Conservation (phyloP, 2,113 vertebrate genomes). For the Myxocyprinus asiaticus region DNA sequence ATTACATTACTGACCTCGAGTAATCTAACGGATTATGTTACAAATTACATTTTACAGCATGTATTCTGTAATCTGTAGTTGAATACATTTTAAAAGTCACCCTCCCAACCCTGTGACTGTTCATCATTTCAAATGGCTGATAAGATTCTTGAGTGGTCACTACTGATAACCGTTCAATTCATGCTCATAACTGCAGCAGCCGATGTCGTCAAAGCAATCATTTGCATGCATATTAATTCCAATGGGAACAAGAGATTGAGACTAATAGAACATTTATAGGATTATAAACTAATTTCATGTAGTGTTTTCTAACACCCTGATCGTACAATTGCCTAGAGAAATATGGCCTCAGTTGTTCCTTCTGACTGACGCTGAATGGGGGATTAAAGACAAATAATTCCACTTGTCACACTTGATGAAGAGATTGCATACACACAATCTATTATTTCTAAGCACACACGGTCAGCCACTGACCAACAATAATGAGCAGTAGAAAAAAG, state of each 20-base stretch:
- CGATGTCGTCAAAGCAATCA: neutral
- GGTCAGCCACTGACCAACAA: neutral
- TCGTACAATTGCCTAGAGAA: slow-evolving; percentile 13
- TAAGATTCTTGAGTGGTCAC: too few relatives aligned
- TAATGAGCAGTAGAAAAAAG: neutral
- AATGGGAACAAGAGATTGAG: slow-evolving; percentile 10
- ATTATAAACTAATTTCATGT: slow-evolving; percentile 29
- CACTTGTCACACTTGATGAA: neutral
- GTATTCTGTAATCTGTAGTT: too few relatives aligned
- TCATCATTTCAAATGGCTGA: too few relatives aligned
- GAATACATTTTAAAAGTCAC: too few relatives aligned
- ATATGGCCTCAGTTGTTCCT: neutral
- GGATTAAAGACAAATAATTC: slow-evolving; percentile 8
- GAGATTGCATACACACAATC: neutral
- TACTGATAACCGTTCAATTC: too few relatives aligned
- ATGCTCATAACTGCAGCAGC: too few relatives aligned
- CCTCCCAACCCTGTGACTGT: too few relatives aligned
- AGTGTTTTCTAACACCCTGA: neutral
- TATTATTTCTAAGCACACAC: neutral
- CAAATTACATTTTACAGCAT: too few relatives aligned
- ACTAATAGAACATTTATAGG: slow-evolving; percentile 29
- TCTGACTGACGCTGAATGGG: neutral
- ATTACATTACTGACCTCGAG: too few relatives aligned
- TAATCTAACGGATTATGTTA: too few relatives aligned
- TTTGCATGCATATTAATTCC: slow-evolving; percentile 15